Conservation (phyloP, 2,797 vertebrate species). For the Mus minutoides region DNA sequence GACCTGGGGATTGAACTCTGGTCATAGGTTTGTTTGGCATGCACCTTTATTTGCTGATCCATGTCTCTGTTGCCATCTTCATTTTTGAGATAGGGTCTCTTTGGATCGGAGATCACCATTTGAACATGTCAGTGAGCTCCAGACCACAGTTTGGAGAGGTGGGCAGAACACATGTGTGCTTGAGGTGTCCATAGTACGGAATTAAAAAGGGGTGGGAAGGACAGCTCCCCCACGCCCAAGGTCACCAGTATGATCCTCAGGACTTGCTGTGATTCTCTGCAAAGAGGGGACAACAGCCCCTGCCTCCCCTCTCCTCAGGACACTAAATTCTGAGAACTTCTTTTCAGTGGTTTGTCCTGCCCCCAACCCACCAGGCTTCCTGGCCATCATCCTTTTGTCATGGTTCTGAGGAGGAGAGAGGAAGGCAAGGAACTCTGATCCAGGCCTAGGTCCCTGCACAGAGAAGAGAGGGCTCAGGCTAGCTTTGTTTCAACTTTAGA, state of each 20-base stretch:
- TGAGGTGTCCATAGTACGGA: neutral
- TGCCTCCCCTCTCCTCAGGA: neutral
- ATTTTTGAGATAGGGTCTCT: neutral
- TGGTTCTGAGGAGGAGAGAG: neutral
- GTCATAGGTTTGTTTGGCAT: neutral
- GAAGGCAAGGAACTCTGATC: neutral
- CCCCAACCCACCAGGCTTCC: neutral
- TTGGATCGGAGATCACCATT: neutral
- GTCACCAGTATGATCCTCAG: neutral
- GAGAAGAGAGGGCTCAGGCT: neutral
- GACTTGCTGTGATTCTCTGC: fast-evolving
- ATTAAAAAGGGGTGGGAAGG: neutral
- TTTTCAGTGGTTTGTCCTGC: slow-evolving; percentile 20
- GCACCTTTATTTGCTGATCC: neutral
- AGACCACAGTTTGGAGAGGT: neutral
- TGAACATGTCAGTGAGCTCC: neutral
- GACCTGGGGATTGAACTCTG: neutral
- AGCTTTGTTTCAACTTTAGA: neutral
- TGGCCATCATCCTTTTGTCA: slow-evolving; percentile 51
- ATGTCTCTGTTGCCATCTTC: neutral
- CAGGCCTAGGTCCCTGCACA: neutral
- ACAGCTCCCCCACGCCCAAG: neutral
- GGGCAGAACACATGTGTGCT: neutral
- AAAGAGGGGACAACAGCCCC: neutral
- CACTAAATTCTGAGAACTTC: slow-evolving; percentile 73